Evolutionary conservation across 92 coral and sea anemone genomes (phyloP).

Genomic region (Epizoanthus illoricatus): DNA sequence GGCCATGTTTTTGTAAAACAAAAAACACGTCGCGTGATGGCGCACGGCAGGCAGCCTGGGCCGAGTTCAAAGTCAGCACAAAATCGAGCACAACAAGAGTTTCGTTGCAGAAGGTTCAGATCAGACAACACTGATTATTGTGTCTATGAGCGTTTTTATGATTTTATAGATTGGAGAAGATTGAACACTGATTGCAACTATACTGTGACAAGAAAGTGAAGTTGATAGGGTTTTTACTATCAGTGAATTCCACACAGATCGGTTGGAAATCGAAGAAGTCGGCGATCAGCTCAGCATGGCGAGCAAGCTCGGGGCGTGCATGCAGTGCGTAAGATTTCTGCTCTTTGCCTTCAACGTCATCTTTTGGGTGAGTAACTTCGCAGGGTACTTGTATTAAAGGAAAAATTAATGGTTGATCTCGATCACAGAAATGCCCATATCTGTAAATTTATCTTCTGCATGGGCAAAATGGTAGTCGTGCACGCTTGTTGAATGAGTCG

Average conservation of each 20-base stretch:
- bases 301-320: constrained; percentile 78
- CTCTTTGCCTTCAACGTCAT: constrained; percentile 70
- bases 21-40: too few relatives aligned
- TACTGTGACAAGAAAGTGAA: neutral
- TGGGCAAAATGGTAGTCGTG: too few relatives aligned
- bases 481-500: neutral
- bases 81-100: too few relatives aligned
- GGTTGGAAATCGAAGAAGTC: neutral
- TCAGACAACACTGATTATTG: too few relatives aligned
- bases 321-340: constrained; percentile 85
- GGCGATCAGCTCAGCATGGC: constrained; percentile 11
- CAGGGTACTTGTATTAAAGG: neutral
- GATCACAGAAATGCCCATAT: neutral
- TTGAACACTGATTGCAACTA: neutral
- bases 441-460: neutral
- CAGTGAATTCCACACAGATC: neutral
- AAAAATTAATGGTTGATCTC: neutral
- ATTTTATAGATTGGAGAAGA: too few relatives aligned
- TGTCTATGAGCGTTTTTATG: too few relatives aligned
- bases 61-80: too few relatives aligned
- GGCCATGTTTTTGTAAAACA: too few relatives aligned
- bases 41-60: too few relatives aligned
- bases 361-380: constrained; percentile 83
- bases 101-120: too few relatives aligned
- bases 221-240: neutral